A percentile compares a stretch with the other conserved stretches of the same genome.
Conservation (phyloP, 2,113 vertebrate species). For the Crotalus horridus region DNA sequence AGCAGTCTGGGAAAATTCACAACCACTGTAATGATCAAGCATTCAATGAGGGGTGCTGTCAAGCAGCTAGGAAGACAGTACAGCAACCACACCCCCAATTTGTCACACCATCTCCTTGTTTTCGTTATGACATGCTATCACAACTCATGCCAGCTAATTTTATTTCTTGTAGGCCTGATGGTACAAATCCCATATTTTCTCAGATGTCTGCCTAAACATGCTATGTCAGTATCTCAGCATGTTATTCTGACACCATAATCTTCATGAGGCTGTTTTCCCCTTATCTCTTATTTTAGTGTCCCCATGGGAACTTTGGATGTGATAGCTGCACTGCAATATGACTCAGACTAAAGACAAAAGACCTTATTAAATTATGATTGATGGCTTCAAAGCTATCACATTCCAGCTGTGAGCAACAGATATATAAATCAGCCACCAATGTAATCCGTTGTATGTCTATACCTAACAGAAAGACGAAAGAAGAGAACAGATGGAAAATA, state of each 20-base stretch:
- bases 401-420: neutral
- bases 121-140: neutral
- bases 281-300: neutral
- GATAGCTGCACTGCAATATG: neutral
- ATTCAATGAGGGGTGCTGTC: neutral
- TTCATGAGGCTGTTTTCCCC: neutral
- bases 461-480: neutral
- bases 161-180: neutral
- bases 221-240: neutral
- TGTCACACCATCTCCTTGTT: neutral
- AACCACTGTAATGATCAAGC: neutral
- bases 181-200: neutral
- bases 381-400: neutral
- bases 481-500: neutral
- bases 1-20: neutral
- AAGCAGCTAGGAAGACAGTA: neutral
- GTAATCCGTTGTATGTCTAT: neutral
- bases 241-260: rapidly evolving
- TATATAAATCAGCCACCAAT: neutral
- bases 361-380: neutral
- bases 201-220: neutral
- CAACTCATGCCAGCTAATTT: slow-evolving; percentile 24
- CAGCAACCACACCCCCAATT: neutral
- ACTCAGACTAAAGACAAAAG: neutral
- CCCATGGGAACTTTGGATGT: neutral